These are phyloP conservation scores for Glyphotaelius pellucidus DNA, from an alignment of 2,888 invertebrate species.

Conservation along the genomic window DNA sequence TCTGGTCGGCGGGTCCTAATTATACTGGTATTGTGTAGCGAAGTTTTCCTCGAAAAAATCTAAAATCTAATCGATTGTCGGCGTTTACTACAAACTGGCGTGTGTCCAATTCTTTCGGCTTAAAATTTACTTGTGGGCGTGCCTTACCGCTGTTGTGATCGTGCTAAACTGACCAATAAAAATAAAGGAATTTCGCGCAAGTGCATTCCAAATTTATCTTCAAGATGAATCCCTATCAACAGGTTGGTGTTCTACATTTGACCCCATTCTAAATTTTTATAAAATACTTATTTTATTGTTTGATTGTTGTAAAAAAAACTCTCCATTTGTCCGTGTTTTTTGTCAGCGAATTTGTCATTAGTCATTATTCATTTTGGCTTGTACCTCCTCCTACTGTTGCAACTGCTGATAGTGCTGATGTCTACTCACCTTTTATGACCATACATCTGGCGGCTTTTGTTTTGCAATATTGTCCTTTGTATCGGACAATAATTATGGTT, in stretches of 20 bases:
- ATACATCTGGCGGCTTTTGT: neutral
- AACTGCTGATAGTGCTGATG: neutral
- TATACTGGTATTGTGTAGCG: neutral
- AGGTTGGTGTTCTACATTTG: conserved; percentile 67
- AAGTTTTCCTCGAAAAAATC: neutral
- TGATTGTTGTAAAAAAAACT: neutral
- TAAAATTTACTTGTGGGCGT: conserved; percentile 44
- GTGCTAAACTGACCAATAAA: neutral
- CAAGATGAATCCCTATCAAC: conserved; percentile 75
- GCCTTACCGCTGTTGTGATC: neutral
- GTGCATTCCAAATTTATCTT: neutral
- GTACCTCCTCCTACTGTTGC: neutral
- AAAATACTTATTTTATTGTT: neutral
- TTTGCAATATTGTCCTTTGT: neutral
- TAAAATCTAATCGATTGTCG: conserved; percentile 9
- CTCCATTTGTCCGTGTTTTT: neutral
- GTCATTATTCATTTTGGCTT: neutral
- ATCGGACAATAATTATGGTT: too few relatives aligned
- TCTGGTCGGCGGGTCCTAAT: too few relatives aligned
- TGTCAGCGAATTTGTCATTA: neutral
- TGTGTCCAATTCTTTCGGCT: conserved; percentile 3
- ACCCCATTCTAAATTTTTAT: neutral
- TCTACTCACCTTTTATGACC: neutral
- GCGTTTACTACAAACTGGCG: conserved; percentile 34
- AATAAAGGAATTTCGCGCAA: neutral